Evolutionary conservation across 2,888 invertebrate genomes (phyloP).

Genomic region (Drosophila nigricruria): DNA sequence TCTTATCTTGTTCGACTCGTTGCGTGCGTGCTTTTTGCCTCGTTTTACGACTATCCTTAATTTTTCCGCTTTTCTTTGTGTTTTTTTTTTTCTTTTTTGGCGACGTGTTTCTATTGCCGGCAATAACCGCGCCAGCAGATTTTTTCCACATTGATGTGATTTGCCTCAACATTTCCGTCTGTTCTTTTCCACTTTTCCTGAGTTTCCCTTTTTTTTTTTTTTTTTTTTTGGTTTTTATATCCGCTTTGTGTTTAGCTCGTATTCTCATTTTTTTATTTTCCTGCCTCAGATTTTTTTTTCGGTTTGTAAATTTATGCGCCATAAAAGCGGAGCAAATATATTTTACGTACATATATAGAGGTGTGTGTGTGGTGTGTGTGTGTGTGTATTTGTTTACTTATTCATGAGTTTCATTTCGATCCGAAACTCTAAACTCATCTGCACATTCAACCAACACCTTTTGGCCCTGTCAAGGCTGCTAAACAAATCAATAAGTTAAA

Average conservation of each 20-base stretch:
- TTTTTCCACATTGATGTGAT: conserved; percentile 73
- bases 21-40: conserved; percentile 23
- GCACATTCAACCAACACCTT: conserved; percentile 17
- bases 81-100: conserved; percentile 18
- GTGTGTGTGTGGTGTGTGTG: neutral
- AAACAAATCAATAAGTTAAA: conserved; percentile 64
- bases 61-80: conserved; percentile 44
- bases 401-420: conserved; percentile 64
- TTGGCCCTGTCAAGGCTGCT: conserved; percentile 12
- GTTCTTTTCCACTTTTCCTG: conserved; percentile 26
- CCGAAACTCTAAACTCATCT: conserved; percentile 11
- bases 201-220: conserved; percentile 20
- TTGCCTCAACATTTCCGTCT: conserved; percentile 50
- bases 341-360: conserved; percentile 26
- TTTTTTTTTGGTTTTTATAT: conserved; percentile 63
- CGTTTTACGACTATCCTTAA: conserved; percentile 52
- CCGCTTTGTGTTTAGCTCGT: conserved; percentile 55
- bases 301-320: conserved; percentile 71
- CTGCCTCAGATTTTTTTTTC: conserved; percentile 55
- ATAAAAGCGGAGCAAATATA: conserved; percentile 66
- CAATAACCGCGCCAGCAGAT: conserved; percentile 70
- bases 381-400: conserved; percentile 54
- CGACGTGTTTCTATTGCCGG: conserved; percentile 68
- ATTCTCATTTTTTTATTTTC: conserved; percentile 62
- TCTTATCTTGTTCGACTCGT: conserved; percentile 4